Evolutionary conservation across 92 coral and sea anemone genomes (phyloP).

Genomic region (Parazoanthus swiftii): DNA sequence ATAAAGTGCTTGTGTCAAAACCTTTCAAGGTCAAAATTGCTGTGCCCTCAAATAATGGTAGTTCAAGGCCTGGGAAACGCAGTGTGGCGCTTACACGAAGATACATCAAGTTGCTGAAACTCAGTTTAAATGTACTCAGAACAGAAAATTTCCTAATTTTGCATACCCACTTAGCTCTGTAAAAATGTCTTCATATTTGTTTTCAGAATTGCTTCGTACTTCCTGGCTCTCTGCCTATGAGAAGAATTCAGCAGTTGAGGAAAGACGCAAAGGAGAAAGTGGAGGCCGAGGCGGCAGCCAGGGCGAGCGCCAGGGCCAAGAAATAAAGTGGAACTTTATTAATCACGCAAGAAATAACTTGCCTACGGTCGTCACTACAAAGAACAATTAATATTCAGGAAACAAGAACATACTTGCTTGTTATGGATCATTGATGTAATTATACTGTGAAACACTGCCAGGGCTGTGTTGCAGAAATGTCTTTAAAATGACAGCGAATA

Average conservation of each 20-base stretch:
- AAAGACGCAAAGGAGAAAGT: slow-evolving; percentile 71
- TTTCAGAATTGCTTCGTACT: slow-evolving; percentile 78
- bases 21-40: too few relatives aligned
- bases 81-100: too few relatives aligned
- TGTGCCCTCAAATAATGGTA: too few relatives aligned
- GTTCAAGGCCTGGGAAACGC: too few relatives aligned
- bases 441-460: neutral
- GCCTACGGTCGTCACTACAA: neutral
- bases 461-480: neutral
- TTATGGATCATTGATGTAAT: neutral
- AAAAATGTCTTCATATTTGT: neutral
- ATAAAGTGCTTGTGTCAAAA: too few relatives aligned
- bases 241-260: slow-evolving; percentile 69
- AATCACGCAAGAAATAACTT: neutral
- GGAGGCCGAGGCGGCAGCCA: slow-evolving; percentile 26
- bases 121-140: neutral
- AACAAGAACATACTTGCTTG: neutral
- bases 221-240: slow-evolving; percentile 91
- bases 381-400: neutral
- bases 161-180: neutral
- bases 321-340: neutral
- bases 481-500: neutral
- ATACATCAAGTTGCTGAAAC: too few relatives aligned
- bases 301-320: neutral
- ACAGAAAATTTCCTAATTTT: neutral